Base-by-base conservation (phyloP, 1,140 invertebrate genomes). In the Meloidogyne hapla region DNA sequence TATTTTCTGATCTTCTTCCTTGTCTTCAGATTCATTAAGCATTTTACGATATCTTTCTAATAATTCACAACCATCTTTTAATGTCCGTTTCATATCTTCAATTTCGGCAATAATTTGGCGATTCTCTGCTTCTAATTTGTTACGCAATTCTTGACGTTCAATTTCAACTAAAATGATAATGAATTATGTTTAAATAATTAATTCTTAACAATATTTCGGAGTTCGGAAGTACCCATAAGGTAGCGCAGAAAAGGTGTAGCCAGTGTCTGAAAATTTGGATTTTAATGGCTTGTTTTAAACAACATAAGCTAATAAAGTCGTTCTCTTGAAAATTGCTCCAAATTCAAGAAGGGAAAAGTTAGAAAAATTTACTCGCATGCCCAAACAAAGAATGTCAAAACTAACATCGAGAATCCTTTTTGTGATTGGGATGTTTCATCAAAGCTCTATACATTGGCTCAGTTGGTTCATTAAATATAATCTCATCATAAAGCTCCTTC, bases 391-490 rank as follows among this genome's bases (percentile, higher is more conserved):
- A n/a, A n/a, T n/a, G n/a, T n/a, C n/a, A n/a, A n/a, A n/a, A 1
- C 12, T 25, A 74, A 74, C n/a, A n/a, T 23, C 42, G 66, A 40
- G 76, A 74, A 13, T 75, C 70, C 23, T 79, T 72, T 65, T 80
- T 83, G n/a, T 65, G 66, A 56, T 66, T 67, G 4, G 62, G 61
- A 42, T 76, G 73, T 42, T 73, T 65, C n/a, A 91, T 92, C 1
- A 98, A 88, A 28, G 94, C 89, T 86, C 94, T 93, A 83, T 95
- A 93, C 94, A 97, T 96, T 68, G 93, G 90, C 66, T 92, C 91
- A 4, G 94, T 95, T 12, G 95, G 95, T 86, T 98, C 96, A 80
- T 91, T 94, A 87, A 98, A 98, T 1, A 90, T 93, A 74, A 98
- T 93, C 90, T 98, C 95, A 45, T 81, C 80, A 88, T 98, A 98